Evolutionary conservation across 2,888 invertebrate genomes (phyloP).

Genomic region (Hydropsyche betteni): DNA sequence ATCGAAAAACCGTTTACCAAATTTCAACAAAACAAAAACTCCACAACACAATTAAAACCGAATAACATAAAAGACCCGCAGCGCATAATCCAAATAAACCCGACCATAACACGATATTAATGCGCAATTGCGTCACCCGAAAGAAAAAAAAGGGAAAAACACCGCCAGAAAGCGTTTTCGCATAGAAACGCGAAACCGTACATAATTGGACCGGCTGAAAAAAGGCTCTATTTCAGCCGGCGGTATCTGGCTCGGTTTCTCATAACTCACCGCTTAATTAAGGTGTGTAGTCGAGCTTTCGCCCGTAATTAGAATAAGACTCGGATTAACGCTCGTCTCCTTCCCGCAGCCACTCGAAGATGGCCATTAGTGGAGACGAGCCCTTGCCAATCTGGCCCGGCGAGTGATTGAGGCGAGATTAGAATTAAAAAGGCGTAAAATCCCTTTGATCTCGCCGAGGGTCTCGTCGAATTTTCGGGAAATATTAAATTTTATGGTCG

Average conservation of each 20-base stretch:
- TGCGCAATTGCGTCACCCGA: neutral
- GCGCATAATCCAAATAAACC: no score
- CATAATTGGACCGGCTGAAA: neutral
- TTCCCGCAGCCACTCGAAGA: no score
- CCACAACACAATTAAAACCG: no score
- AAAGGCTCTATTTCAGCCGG: slow-evolving; percentile 7
- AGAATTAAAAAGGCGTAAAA: slow-evolving; percentile 27
- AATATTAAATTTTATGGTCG: no score
- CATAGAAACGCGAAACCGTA: neutral
- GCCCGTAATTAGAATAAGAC: neutral
- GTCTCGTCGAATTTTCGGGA: no score
- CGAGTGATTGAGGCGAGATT: neutral
- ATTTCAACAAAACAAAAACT: no score
- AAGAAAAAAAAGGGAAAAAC: neutral
- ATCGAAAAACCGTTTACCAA: no score
- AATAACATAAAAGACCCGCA: no score
- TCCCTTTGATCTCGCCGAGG: slow-evolving; percentile 7
- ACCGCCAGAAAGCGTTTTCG: neutral
- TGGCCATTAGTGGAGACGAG: no score
- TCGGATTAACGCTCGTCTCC: neutral
- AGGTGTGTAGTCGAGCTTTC: neutral
- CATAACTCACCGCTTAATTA: slow-evolving; percentile 14
- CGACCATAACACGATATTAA: neutral
- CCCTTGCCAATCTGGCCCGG: neutral
- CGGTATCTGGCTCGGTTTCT: neutral